Evolutionary conservation across 2,113 vertebrate species (phyloP), one percentile per base, ranked within the genome.

Genomic region (Hylia prasina): DNA sequence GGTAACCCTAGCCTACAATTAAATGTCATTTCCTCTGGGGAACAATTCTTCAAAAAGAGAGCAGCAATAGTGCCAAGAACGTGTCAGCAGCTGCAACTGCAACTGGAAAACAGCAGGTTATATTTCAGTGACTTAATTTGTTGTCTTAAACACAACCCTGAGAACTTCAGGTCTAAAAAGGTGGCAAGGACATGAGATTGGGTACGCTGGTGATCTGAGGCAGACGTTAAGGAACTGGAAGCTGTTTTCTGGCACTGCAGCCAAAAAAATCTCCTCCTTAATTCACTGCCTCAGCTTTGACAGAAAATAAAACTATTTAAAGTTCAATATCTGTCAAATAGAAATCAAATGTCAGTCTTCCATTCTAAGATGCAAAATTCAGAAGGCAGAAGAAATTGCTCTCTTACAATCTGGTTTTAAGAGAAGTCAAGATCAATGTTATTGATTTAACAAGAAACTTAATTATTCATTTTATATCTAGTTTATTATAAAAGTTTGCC

Each of bases 401-500:
- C 7, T 95, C 95, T 90, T 93, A 72, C 64, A 97, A 96, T 97
- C 95, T 94, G 92, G 97, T 98, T 98, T 96, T 80, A 94, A 82
- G 83, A 85, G 76, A 91, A 61, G 92, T 72, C 28, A 65, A 81
- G 78, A 98, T 98, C 97, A 89, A 98, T 98, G 75, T 31, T 97
- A 98, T 97, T 95, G 97, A 98, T 95, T 96, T 96, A 95, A 95
- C 78, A 91, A 78, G 69, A 89, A 87, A 66, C 92, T 98, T 98
- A 95, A 98, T 98, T 98, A 98, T 98, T 98, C 95, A 97, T 97
- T 97, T 97, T 97, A 95, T 97, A 98, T 87, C 83, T 97, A 89
- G 82, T 97, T 98, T 97, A 98, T 98, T 97, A 93, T 65, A 87
- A 80, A 94, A 94, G 64, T 96, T 97, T 97, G 61, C 93, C 82